Base-by-base conservation (phyloP, 2,113 vertebrate species). In the Bucco capensis region DNA sequence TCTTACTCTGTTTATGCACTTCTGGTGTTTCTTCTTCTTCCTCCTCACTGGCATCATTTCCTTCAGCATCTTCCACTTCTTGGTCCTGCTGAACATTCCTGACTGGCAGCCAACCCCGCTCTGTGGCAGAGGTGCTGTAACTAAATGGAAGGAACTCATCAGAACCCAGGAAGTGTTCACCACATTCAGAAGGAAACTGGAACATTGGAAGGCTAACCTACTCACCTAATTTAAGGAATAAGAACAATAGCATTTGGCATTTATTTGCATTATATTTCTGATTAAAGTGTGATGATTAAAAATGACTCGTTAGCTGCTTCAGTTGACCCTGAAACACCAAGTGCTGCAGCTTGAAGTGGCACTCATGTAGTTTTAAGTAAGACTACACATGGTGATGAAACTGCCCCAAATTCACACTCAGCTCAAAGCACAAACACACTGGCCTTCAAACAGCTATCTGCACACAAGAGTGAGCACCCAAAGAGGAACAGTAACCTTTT, bases 1-100 rank as follows among this genome's bases (percentile, higher is more conserved):
- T 60, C 98, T 97, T 93, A 99, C 98, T 92, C 71, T 95, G 72
- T 58, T 93, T 97, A 28, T 57, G 96, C 64, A 65, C 92, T 92
- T 98, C 97, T 40, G 91, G 50, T 9, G n/a, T 38, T 69, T 97
- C 98, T 65, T 96, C 97, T 56, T 9, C 86, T 27, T 97, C 97
- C 84, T 97, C 96, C 84, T 97, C 96, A 47, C 0, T 92, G 37
- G 93, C 96, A n/a, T 94, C 96, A 57, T 87, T 67, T 67, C 98
- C 97, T 65, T 96, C 92, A 14, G 61, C 76, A 23, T 98, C 91
- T 73, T 97, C 96, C 30, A n/a, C 19, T 19, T 94, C 94, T 86
- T 96, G 97, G 44, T 98, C 94, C 65, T 92, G 91, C 28, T 94
- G 77, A 80, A 30, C 91, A 65, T 40, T 92, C 85, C 87, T 89